Percentiles rank a stretch among this genome's conserved stretches.
Conservation (phyloP, 2,113 vertebrate genomes). For the Bostrychus sinensis region DNA sequence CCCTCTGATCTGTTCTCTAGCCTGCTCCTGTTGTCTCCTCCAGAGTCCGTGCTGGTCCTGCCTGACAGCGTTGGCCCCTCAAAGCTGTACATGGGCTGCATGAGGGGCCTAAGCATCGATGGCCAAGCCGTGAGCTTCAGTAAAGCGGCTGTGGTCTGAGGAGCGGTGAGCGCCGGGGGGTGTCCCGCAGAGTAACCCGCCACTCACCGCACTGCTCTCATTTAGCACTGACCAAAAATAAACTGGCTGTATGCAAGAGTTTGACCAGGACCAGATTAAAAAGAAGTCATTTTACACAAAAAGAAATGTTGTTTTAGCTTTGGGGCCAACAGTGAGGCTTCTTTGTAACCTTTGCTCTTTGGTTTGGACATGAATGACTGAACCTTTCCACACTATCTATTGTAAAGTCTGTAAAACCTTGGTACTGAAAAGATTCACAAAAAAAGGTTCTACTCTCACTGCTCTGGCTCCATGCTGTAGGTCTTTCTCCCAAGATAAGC, state of each 20-base stretch:
- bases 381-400: too few species aligned
- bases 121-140: constrained; percentile 85
- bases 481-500: neutral
- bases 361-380: too few species aligned
- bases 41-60: constrained; percentile 82
- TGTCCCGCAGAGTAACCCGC: constrained; percentile 86
- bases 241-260: neutral
- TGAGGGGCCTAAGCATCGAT: constrained; percentile 89
- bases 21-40: constrained; percentile 15
- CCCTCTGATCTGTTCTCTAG: neutral
- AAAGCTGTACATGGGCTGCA: constrained; percentile 88
- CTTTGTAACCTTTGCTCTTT: too few species aligned
- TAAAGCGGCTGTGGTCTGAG: constrained; percentile 87
- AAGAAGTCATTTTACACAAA: too few species aligned
- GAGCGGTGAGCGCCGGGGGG: constrained; percentile 87
- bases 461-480: too few species aligned
- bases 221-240: constrained; percentile 47
- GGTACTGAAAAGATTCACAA: neutral
- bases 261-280: neutral
- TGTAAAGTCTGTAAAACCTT: too few species aligned
- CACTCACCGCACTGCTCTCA: neutral
- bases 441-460: too few species aligned
- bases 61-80: constrained; percentile 78
- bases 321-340: too few species aligned
- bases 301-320: too few species aligned